Base-by-base conservation (phyloP, 1,140 invertebrate species). In the Papilio dardanus region DNA sequence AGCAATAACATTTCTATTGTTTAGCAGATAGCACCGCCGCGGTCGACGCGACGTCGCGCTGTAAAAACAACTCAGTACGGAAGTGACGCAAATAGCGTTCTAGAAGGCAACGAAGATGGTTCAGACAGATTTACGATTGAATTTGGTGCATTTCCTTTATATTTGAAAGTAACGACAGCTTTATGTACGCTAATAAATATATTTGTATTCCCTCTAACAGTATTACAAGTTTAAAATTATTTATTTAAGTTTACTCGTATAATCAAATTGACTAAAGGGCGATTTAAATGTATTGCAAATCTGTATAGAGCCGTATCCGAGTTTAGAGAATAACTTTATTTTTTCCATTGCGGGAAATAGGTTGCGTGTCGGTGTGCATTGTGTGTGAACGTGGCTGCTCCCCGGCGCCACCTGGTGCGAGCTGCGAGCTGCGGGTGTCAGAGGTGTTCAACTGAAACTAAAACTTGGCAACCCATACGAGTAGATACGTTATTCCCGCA, bases 161-260 rank as follows among this genome's bases (percentile, higher is more conserved):
- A 58, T 58, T 58, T 30, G 8, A 58, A 58, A 58, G 21, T 58
- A 58, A 28, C 54, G 54, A 58, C 54, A 58, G 54, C 12, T 58
- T 58, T 58, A 16, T 10, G 21, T 58, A 28, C 21, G n/a, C 54
- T 12, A 58, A 58, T 24, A 14, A 28, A 28, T 58, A 12, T 28
- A 7, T 58, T 14, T 12, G 4, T 14, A 58, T 28, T 58, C 21
- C 21, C 50, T 24, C 10, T 3, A n/a, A n/a, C n/a, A n/a, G n/a
- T n/a, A n/a, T n/a, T n/a, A n/a, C n/a, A n/a, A n/a, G n/a, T n/a
- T n/a, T n/a, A n/a, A n/a, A n/a, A n/a, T n/a, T n/a, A n/a, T n/a
- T n/a, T n/a, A n/a, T n/a, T n/a, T n/a, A n/a, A n/a, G n/a, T n/a
- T n/a, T n/a, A n/a, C n/a, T n/a, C 35, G 7, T 37, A 37, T 37